These are phyloP conservation scores for Drosophila pseudotakahashii DNA, from an alignment of 2,888 invertebrate species.

Conservation along the genomic window DNA sequence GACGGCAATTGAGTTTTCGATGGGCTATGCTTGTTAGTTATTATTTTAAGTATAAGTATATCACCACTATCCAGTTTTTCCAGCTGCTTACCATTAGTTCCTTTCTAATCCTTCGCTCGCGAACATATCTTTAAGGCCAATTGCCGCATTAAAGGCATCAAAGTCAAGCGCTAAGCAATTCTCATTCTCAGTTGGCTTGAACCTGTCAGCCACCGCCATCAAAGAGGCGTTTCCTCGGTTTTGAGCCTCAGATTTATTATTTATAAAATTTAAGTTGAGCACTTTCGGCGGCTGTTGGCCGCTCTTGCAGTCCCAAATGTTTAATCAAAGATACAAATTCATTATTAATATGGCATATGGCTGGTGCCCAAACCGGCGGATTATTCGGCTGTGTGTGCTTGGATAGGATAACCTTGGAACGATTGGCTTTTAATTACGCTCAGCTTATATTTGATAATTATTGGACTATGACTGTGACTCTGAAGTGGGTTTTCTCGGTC, in stretches of 20 bases:
- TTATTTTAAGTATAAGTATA: too few relatives aligned
- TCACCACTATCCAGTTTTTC: neutral
- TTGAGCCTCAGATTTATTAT: slow-evolving; percentile 56
- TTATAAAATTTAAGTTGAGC: slow-evolving; percentile 42
- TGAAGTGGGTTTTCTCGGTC: slow-evolving; percentile 3
- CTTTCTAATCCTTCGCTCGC: slow-evolving; percentile 4
- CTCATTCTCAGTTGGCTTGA: slow-evolving; percentile 24
- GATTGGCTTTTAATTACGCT: slow-evolving; percentile 55
- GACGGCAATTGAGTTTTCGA: neutral
- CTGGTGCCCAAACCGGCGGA: neutral
- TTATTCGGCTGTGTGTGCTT: too few relatives aligned
- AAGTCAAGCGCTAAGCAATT: slow-evolving; percentile 24
- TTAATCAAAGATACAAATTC: slow-evolving; percentile 50
- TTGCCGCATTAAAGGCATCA: slow-evolving; percentile 4
- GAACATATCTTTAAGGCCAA: neutral
- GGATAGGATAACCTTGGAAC: slow-evolving; percentile 46
- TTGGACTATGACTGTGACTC: slow-evolving; percentile 62
- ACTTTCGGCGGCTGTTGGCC: slow-evolving; percentile 21
- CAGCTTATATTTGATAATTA: slow-evolving; percentile 56
- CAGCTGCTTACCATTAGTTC: neutral
- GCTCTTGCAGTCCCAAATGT: slow-evolving; percentile 13
- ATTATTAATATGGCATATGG: slow-evolving; percentile 49
- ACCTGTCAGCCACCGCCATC: slow-evolving; percentile 29
- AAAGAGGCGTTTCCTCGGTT: slow-evolving; percentile 11
- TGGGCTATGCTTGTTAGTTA: too few relatives aligned